phyloP scores from a whole-genome alignment of 2,797 vertebrate genomes.

The Cetoscarus ocellatus region DNA sequence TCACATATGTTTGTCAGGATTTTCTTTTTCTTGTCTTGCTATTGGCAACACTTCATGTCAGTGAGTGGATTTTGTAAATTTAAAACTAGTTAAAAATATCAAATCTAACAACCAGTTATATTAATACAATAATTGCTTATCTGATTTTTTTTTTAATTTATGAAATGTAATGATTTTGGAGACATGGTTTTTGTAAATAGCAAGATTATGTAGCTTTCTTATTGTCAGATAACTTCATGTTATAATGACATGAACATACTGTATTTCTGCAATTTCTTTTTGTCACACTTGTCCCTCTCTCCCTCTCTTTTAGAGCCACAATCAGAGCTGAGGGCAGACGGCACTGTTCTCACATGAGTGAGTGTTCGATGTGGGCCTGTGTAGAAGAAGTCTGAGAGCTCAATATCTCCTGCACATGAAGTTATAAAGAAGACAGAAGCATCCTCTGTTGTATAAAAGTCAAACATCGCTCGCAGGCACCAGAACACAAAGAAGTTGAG shows the following conservation, averaged over 20 bases:
- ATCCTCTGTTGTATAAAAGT: slow-evolving; percentile 82
- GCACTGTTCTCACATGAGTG: slow-evolving; percentile 48
- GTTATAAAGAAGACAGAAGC: slow-evolving; percentile 74
- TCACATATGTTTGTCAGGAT: no score
- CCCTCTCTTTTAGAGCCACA: slow-evolving; percentile 10
- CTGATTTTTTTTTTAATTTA: no score
- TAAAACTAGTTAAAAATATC: no score
- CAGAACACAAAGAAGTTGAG: slow-evolving; percentile 79
- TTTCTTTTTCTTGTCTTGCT: no score
- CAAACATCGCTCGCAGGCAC: slow-evolving; percentile 79
- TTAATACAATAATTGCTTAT: no score
- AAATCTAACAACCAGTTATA: no score
- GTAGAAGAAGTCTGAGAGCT: slow-evolving; percentile 53
- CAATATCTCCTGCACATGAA: slow-evolving; percentile 67
- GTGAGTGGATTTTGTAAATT: no score
- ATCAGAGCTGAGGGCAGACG: slow-evolving; percentile 59
- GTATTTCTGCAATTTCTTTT: slow-evolving; percentile 1
- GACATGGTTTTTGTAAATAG: no score
- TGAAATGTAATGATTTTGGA: no score
- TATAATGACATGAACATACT: slow-evolving; percentile 6
- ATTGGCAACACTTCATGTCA: no score
- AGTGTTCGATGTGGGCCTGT: slow-evolving; percentile 59
- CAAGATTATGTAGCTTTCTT: background rate
- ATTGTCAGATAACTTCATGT: slow-evolving; percentile 11
- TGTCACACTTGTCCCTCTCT: slow-evolving; percentile 23